Percentiles rank a stretch among this genome's conserved stretches.
phyloP scores from a whole-genome alignment of 37 sponge, comb jelly and placozoan genomes.

The Axinella damicornis region DNA sequence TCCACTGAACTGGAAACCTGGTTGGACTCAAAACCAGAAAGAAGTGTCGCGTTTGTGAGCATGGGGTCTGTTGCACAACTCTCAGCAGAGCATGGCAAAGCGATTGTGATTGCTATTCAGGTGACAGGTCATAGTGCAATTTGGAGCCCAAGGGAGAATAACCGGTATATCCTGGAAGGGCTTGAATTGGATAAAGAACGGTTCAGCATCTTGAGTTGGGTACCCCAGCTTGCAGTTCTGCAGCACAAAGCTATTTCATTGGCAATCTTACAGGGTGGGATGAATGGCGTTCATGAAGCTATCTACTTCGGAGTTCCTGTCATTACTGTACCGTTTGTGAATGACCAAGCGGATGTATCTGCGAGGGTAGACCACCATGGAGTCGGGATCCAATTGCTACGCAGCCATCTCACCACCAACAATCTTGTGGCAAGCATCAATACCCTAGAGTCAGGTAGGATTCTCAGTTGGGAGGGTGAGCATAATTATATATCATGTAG shows the following conservation, averaged over 20 bases:
- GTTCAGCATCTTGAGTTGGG: constrained; percentile 31
- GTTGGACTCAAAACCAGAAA: no score
- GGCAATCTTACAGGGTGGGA: constrained; percentile 62
- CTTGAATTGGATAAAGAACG: constrained; percentile 14
- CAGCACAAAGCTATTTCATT: constrained; percentile 36
- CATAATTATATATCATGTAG: no score
- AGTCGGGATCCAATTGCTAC: not conserved
- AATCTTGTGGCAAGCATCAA: not conserved
- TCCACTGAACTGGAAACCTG: constrained; percentile 22
- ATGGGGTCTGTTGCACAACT: no score
- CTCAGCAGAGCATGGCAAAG: no score
- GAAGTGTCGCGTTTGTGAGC: no score
- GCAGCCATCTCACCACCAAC: not conserved
- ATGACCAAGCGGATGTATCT: constrained; percentile 11
- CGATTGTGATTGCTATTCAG: no score
- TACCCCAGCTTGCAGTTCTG: constrained; percentile 38
- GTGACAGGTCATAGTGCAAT: no score
- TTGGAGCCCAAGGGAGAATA: no score
- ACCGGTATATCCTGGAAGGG: constrained; percentile 12
- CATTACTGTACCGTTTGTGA: not conserved
- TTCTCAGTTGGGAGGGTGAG: no score
- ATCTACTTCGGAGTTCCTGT: constrained; percentile 43
- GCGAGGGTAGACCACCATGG: constrained; percentile 16
- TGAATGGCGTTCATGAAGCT: constrained; percentile 55
- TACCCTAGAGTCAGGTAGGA: not conserved